Conservation (phyloP, 2,113 vertebrate genomes). For the Carassius auratus region DNA sequence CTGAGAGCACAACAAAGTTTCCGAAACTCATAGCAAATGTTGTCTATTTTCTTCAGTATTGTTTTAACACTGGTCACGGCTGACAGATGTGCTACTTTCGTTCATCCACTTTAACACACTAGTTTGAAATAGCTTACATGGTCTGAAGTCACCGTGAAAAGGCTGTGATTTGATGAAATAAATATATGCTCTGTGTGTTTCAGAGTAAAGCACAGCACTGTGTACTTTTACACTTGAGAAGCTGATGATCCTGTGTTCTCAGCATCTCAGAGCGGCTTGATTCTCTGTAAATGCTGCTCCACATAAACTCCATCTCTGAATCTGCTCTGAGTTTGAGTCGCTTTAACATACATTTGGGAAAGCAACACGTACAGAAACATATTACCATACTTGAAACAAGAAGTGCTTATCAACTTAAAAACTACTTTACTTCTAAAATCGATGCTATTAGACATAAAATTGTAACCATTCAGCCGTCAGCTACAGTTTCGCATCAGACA, state of each 20-base stretch:
- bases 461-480: no score
- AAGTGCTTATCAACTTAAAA: neutral
- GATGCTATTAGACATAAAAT: no score
- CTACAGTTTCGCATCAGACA: no score
- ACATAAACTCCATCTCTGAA: neutral
- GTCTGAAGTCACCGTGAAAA: neutral
- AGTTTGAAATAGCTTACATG: no score
- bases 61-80: slow-evolving; percentile 6
- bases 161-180: neutral
- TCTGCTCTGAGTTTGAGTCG: neutral
- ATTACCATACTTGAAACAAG: neutral
- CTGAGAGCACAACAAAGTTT: slow-evolving; percentile 71
- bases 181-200: no score
- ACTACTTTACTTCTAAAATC: no score
- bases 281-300: neutral
- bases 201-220: neutral
- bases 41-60: slow-evolving; percentile 61
- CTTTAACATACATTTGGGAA: neutral
- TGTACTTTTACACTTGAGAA: neutral
- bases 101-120: neutral
- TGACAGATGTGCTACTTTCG: neutral
- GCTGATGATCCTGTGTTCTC: neutral
- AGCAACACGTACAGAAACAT: neutral
- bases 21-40: slow-evolving; percentile 56
- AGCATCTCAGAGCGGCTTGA: neutral